Evolutionary conservation across 2,797 vertebrate genomes (phyloP).

Genomic region (Poeciliopsis paucimaculata): DNA sequence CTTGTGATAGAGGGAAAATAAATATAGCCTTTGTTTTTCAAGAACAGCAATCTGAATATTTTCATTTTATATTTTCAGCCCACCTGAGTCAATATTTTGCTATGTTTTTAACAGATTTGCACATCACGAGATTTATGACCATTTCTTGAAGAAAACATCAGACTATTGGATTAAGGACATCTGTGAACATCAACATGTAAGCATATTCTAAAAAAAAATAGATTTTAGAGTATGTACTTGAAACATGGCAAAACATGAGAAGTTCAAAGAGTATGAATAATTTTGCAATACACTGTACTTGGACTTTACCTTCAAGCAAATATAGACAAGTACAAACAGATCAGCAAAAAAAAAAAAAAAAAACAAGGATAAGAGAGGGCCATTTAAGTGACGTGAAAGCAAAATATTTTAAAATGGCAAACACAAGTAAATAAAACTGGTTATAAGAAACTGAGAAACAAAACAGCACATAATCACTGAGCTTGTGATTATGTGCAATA

Average conservation of each 20-base stretch:
- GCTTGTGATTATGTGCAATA: conserved; percentile 28
- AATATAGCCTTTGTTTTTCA: not conserved
- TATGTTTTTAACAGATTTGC: not conserved
- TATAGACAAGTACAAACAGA: conserved; percentile 22
- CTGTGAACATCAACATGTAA: not conserved
- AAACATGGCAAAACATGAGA: not conserved
- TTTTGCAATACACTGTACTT: not conserved
- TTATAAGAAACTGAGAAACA: conserved; percentile 8
- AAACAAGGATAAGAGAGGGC: not conserved
- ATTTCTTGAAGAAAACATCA: not conserved
- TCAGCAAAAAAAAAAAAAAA: conserved; percentile 5
- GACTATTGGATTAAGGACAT: not conserved
- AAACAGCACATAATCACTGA: conserved; percentile 4
- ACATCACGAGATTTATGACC: not conserved
- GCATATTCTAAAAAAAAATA: no score
- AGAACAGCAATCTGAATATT: not conserved
- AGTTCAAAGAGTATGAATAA: not conserved
- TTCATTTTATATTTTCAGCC: not conserved
- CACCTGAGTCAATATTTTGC: not conserved
- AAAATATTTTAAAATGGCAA: conserved; percentile 6
- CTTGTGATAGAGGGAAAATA: not conserved
- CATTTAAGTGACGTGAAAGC: conserved; percentile 9
- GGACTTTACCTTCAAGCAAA: conserved; percentile 30
- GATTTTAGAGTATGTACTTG: not conserved
- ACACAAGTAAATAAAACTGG: conserved; percentile 14